Percentiles rank a stretch among this genome's conserved stretches.
Conservation (phyloP, 2,888 invertebrate species). For the Phortica magna region DNA sequence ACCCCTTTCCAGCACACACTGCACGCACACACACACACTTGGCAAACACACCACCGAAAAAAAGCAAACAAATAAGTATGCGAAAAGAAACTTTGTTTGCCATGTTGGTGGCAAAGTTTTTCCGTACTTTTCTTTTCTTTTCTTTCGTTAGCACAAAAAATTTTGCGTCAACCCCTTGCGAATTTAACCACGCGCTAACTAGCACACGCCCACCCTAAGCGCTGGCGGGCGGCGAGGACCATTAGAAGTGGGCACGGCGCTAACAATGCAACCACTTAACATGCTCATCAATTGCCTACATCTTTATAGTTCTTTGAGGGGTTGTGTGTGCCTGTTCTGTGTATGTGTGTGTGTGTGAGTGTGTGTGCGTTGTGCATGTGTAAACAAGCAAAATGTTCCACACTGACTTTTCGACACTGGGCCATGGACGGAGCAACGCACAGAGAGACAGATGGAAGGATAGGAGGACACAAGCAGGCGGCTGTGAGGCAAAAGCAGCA, state of each 20-base stretch:
- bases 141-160: background rate
- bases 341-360: too few relatives aligned
- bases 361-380: too few relatives aligned
- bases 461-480: too few relatives aligned
- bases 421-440: background rate
- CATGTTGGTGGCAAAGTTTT: slow-evolving; percentile 5
- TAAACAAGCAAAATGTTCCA: background rate
- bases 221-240: background rate
- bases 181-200: background rate
- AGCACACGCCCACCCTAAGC: slow-evolving; percentile 4
- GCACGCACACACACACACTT: background rate
- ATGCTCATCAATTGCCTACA: slow-evolving; percentile 68
- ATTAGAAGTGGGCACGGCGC: slow-evolving; percentile 3
- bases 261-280: slow-evolving; percentile 60
- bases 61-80: slow-evolving; percentile 1
- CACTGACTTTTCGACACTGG: slow-evolving; percentile 10
- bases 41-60: slow-evolving; percentile 4
- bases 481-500: background rate
- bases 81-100: background rate
- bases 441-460: background rate
- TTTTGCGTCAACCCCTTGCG: background rate
- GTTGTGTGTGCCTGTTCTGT: too few relatives aligned
- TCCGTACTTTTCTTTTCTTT: slow-evolving; percentile 20
- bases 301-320: background rate
- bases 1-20: background rate